Base-by-base conservation (phyloP, 2,888 invertebrate genomes). In the Mimachlamys varia region DNA sequence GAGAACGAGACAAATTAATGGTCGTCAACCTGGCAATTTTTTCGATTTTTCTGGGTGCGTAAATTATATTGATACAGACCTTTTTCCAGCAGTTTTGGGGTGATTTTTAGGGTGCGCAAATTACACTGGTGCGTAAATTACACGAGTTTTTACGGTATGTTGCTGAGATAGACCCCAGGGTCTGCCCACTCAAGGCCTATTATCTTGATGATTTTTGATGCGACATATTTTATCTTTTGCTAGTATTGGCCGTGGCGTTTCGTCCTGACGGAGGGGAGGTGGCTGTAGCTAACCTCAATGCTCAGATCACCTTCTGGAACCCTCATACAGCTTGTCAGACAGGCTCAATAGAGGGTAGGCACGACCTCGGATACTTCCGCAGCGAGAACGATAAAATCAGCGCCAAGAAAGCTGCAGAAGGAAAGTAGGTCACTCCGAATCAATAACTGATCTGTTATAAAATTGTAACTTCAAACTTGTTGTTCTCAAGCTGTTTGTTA, bases 201-300 rank as follows among this genome's bases (percentile, higher is more conserved):
- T 27, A 4, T 76, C 33, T 2, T 76, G 33, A 12, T 88, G 88
- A 1, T 88, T 37, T 33, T 3, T n/a, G n/a, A 55, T 33, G 49
- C 12, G 13, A 37, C 76, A 13, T 89, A 27, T 22, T 44, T 88
- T 92, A 89, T 15, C 91, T 89, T 87, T 88, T 94, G 94, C 22
- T 95, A 97, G 99, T 98, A 0, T 97, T 99, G 87, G 98, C 98
- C 93, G 98, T 99, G 0, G 97, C 98, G 0, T 99, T 98, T 96
- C 98, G 98, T 94, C 99, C 99, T 0, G 98, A 98, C 96, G 99
- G 99, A 0, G 97, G 98, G 95, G 98, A 99, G 97, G 97, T 99
- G 33, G 99, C 99, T 0, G 99, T 99, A 0, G 98, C 99, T 0
- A 98, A 99, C 0, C 97, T 99, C 33, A 98, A 96, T 93, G 96